Evolutionary conservation across 2,797 vertebrate genomes (phyloP).

Genomic region (Atherinosoma microstoma): DNA sequence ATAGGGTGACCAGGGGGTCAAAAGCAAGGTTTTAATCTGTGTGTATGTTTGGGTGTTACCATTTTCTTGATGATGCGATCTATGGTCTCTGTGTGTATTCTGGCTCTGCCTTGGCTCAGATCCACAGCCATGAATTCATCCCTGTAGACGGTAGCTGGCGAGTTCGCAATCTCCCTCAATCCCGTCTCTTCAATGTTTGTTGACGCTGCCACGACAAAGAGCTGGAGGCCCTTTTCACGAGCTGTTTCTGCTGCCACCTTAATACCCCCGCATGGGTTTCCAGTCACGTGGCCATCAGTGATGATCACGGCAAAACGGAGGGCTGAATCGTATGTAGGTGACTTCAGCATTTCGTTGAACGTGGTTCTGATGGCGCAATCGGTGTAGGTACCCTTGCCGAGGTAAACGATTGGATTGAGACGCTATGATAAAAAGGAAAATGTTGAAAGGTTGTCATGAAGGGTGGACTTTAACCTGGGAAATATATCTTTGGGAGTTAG

Average conservation of each 20-base stretch:
- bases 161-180: slow-evolving; percentile 89
- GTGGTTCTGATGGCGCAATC: slow-evolving; percentile 93
- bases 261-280: slow-evolving; percentile 89
- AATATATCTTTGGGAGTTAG: not conserved
- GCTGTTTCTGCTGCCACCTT: slow-evolving; percentile 89
- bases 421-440: slow-evolving; percentile 20
- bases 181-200: slow-evolving; percentile 86
- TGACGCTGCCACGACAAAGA: slow-evolving; percentile 90
- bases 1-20: slow-evolving; percentile 25
- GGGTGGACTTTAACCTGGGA: not conserved
- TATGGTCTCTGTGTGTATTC: slow-evolving; percentile 78
- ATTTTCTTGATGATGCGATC: slow-evolving; percentile 92
- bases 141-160: slow-evolving; percentile 87
- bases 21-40: not conserved
- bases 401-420: slow-evolving; percentile 81
- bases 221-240: slow-evolving; percentile 85
- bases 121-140: slow-evolving; percentile 86
- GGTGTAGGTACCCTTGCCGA: slow-evolving; percentile 92
- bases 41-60: slow-evolving; percentile 76
- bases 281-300: slow-evolving; percentile 95
- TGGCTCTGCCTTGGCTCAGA: slow-evolving; percentile 55
- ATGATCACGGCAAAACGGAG: slow-evolving; percentile 90
- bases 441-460: not conserved
- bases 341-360: slow-evolving; percentile 81
- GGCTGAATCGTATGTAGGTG: not conserved